A percentile compares a stretch with the other conserved stretches of the same genome.
Conservation (phyloP, 2,888 invertebrate species). For the Mythimna lalbum region DNA sequence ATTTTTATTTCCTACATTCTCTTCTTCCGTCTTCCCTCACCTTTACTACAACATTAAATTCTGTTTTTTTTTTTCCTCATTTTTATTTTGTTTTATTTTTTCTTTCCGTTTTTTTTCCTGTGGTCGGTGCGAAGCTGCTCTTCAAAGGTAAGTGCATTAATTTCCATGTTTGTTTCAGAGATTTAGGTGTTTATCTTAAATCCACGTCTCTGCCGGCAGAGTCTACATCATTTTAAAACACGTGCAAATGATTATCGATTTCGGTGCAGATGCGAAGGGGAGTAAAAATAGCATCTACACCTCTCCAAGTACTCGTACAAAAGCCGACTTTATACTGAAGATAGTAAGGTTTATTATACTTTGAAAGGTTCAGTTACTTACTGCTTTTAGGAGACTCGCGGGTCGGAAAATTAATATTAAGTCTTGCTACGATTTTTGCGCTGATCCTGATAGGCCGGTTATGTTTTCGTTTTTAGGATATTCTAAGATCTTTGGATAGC, state of each 20-base stretch:
- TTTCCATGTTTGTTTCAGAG: conserved; percentile 58
- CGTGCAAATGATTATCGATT: conserved; percentile 77
- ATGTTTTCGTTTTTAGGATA: conserved; percentile 3
- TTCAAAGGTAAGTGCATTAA: conserved; percentile 78
- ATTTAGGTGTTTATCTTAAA: conserved; percentile 19
- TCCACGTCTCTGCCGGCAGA: conserved; percentile 23
- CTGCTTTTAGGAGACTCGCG: conserved; percentile 46
- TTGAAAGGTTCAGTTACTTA: conserved; percentile 52
- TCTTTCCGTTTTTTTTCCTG: conserved; percentile 62
- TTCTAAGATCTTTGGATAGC: background rate
- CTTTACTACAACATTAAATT: conserved; percentile 63
- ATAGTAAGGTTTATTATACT: conserved; percentile 62
- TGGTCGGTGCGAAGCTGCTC: conserved; percentile 72
- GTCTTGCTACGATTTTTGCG: conserved; percentile 54
- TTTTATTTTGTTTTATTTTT: conserved; percentile 66
- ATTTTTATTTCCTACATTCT: conserved; percentile 64
- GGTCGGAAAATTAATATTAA: conserved; percentile 58
- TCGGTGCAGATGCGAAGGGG: conserved; percentile 71
- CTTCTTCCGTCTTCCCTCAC: conserved; percentile 55
- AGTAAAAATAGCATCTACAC: conserved; percentile 74
- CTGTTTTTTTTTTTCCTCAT: conserved; percentile 62
- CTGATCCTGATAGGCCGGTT: conserved; percentile 23
- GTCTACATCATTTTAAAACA: conserved; percentile 56
- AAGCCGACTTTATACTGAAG: conserved; percentile 59
- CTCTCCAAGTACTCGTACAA: conserved; percentile 55